These are phyloP conservation scores for Pristiophorus japonicus DNA, from an alignment of 2,113 vertebrate genomes.

Conservation along the genomic window DNA sequence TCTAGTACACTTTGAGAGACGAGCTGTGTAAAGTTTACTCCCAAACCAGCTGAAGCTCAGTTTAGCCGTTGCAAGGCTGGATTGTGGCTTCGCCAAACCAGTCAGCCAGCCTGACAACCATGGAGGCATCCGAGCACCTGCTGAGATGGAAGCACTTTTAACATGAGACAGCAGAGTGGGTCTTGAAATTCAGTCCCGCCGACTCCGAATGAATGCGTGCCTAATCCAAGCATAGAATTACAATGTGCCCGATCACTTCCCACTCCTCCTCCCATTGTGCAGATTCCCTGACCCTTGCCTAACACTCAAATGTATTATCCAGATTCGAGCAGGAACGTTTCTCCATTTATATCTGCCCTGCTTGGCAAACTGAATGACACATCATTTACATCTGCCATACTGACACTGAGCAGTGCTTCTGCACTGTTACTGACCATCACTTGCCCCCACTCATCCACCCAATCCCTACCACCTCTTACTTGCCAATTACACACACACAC, in stretches of 20 bases:
- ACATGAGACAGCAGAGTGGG: not conserved
- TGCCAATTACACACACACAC: not conserved
- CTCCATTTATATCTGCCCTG: not conserved
- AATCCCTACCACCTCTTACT: too few species aligned
- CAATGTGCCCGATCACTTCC: slow-evolving; percentile 15
- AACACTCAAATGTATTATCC: slow-evolving; percentile 6
- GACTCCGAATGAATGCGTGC: not conserved
- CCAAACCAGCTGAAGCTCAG: not conserved
- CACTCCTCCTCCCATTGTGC: not conserved
- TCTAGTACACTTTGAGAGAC: not conserved
- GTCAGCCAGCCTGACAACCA: not conserved
- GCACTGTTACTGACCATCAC: not conserved
- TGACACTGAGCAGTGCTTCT: not conserved
- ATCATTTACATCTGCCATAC: not conserved
- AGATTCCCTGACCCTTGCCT: slow-evolving; percentile 2
- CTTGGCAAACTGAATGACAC: not conserved
- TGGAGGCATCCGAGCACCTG: not conserved
- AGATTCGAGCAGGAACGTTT: not conserved
- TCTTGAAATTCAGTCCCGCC: not conserved
- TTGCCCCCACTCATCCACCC: not conserved
- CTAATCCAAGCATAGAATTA: slow-evolving; percentile 28
- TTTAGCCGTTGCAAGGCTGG: not conserved
- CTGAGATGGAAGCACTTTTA: not conserved
- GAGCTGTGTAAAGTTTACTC: not conserved
- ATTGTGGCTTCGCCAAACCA: not conserved